A percentile compares a stretch with the other conserved stretches of the same genome.
Evolutionary conservation across 1,140 invertebrate species (phyloP).

Genomic region (Pseudomyrmex dendroicus): DNA sequence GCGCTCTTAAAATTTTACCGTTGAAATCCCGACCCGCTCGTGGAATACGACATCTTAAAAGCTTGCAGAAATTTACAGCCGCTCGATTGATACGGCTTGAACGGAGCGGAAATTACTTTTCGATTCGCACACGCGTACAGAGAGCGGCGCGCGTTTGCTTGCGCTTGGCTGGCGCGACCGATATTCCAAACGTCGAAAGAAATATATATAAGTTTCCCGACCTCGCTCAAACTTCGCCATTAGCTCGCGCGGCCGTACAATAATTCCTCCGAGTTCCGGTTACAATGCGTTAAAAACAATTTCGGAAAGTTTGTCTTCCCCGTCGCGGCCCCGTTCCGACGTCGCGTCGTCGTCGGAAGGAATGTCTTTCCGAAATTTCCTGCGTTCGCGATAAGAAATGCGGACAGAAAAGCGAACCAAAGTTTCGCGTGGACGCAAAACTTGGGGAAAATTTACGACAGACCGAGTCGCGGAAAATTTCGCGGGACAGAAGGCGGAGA

Average conservation of each 20-base stretch:
- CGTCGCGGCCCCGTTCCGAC: neutral
- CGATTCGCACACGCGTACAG: conserved; percentile 51
- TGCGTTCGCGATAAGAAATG: conserved; percentile 55
- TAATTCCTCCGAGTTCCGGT: conserved; percentile 26
- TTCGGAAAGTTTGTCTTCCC: conserved; percentile 33
- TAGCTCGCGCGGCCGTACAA: conserved; percentile 28
- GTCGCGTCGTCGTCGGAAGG: neutral
- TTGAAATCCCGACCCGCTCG: conserved; percentile 35
- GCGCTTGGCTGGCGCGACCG: conserved; percentile 31
- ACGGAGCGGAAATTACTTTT: conserved; percentile 57
- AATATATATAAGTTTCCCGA: conserved; percentile 33
- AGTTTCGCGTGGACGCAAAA: conserved; percentile 40
- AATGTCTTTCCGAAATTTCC: conserved; percentile 40
- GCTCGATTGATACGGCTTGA: conserved; percentile 42
- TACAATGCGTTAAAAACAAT: conserved; percentile 58
- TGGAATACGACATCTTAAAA: conserved; percentile 57
- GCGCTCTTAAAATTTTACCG: conserved; percentile 51
- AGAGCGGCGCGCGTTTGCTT: neutral
- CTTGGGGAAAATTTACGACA: conserved; percentile 48
- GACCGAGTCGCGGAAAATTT: conserved; percentile 27
- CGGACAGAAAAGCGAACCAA: conserved; percentile 14
- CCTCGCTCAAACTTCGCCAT: conserved; percentile 41
- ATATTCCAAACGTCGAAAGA: conserved; percentile 50
- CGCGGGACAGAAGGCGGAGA: neutral
- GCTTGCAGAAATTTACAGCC: conserved; percentile 58